Evolutionary conservation across 2,888 invertebrate genomes (phyloP), one percentile per base, ranked within the genome.

Genomic region (Ernsta delagoae): DNA sequence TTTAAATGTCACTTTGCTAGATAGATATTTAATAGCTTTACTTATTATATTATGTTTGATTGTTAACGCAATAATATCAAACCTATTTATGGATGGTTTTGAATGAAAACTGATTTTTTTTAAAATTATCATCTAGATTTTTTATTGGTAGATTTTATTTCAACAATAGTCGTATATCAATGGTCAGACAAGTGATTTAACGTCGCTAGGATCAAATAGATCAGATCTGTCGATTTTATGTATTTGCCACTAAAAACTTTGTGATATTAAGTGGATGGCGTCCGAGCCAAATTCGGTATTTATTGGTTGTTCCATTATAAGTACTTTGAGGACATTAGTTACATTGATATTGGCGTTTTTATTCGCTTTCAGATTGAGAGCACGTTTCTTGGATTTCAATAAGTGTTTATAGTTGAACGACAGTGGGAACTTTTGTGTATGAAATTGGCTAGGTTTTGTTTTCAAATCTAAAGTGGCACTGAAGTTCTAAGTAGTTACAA

Each of bases 181-280:
- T 48, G n/a, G 12, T 48, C 39, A 59, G 50, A 39, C 48, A 62
- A 34, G 16, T 77, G 80, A 81, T 79, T 36, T 78, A 81, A 80
- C 73, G 73, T 60, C 70, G 71, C 65, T 65, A 70, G 75, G 72
- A 77, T 76, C 70, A 53, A 71, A 78, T 84, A 78, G 70, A 82
- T 84, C 81, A 82, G 62, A 75, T 70, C 76, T 77, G 80, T 78
- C 82, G 77, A 82, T 81, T 78, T 81, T 78, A 80, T 81, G 77
- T 79, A 78, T 79, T 77, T 77, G 75, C 70, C 73, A 62, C 72
- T 71, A 71, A 73, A 75, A 81, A 79, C 72, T 81, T 82, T 74
- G 75, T 72, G 69, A 71, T 66, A 67, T 67, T 56, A 59, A 66
- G 60, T 66, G 66, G 60, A 48, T 60, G 54, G 36, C 59, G 65